Conservation (phyloP, 2,113 vertebrate species). For the Taxidea taxus region DNA sequence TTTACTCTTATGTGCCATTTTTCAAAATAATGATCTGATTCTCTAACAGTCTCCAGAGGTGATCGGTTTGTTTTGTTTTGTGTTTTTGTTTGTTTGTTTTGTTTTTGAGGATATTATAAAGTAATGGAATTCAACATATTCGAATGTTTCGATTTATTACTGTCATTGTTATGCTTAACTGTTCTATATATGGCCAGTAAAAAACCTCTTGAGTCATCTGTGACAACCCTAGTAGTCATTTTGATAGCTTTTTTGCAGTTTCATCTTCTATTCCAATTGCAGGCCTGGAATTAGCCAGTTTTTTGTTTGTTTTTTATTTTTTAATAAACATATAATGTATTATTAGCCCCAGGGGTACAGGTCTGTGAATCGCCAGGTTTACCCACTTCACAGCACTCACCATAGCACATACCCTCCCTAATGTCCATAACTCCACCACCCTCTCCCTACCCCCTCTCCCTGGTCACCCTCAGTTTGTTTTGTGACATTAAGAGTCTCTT, state of each 20-base stretch:
- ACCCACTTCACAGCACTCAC: no score
- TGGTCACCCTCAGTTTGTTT: no score
- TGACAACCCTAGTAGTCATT: neutral
- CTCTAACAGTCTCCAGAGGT: neutral
- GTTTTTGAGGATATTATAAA: neutral
- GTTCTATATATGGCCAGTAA: neutral
- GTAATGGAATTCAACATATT: neutral
- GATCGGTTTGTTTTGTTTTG: neutral
- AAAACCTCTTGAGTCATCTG: neutral
- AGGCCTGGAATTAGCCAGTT: neutral
- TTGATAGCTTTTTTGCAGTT: neutral
- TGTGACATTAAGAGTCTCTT: no score
- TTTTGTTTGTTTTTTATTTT: no score
- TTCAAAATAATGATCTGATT: slow-evolving; percentile 5
- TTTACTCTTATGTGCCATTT: slow-evolving; percentile 20
- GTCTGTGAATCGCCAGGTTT: no score
- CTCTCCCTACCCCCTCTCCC: no score
- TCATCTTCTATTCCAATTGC: neutral
- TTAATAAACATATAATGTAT: no score
- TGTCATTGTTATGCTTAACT: neutral
- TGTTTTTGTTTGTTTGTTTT: neutral
- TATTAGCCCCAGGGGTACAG: no score
- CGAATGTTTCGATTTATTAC: neutral
- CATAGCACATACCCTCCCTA: no score
- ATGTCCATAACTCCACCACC: no score